Percentiles rank a stretch among this genome's conserved stretches.
Conservation (phyloP, 1,140 invertebrate genomes). For the Drosophila lacteicornis region DNA sequence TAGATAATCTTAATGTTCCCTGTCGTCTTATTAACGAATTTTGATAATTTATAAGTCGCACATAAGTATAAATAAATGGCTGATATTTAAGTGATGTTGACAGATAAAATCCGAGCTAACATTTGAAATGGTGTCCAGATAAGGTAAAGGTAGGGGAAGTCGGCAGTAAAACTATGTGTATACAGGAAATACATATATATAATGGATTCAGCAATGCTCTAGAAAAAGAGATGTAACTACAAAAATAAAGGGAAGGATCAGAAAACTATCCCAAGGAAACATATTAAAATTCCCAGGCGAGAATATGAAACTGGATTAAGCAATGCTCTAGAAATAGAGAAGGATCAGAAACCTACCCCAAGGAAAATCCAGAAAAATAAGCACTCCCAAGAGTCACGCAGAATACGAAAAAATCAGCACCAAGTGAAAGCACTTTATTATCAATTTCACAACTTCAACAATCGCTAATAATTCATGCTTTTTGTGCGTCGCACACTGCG, state of each 20-base stretch:
- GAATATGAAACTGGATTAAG: no score
- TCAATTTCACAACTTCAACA: conserved; percentile 51
- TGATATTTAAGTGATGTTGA: conserved; percentile 51
- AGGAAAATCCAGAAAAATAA: not conserved
- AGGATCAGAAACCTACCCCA: conserved; percentile 19
- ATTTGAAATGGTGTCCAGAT: conserved; percentile 1
- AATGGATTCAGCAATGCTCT: no score
- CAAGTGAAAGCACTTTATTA: conserved; percentile 7
- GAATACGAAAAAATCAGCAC: not conserved
- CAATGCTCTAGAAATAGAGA: no score
- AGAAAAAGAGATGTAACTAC: no score
- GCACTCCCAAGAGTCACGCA: conserved; percentile 11
- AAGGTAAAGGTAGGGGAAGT: not conserved
- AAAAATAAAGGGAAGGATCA: not conserved
- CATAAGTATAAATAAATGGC: conserved; percentile 51
- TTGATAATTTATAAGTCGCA: conserved; percentile 68
- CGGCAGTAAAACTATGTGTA: not conserved
- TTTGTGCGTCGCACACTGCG: conserved; percentile 24
- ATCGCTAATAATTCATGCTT: conserved; percentile 30
- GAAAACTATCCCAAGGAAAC: conserved; percentile 24
- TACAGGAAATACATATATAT: not conserved
- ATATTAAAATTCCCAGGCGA: no score
- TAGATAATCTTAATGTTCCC: conserved; percentile 70
- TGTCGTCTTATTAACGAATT: conserved; percentile 60
- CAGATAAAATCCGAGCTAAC: conserved; percentile 15